These are phyloP conservation scores for Pollenia amentaria DNA, from an alignment of 2,888 invertebrate species.

Conservation along the genomic window DNA sequence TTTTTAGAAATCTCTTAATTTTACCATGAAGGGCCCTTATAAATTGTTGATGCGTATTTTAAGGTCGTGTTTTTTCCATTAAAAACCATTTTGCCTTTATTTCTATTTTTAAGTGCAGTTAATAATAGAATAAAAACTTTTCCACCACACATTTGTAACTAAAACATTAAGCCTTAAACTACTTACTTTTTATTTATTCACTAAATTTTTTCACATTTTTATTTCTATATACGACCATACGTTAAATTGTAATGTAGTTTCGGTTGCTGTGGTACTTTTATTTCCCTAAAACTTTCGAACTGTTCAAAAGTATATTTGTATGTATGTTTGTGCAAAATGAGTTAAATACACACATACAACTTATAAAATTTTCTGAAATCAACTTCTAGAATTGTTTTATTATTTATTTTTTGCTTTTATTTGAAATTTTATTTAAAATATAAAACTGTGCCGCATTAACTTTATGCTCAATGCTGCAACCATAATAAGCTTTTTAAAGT, in stretches of 20 bases:
- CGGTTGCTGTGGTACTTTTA: constrained; percentile 59
- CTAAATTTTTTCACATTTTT: constrained; percentile 11
- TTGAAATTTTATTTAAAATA: constrained; percentile 44
- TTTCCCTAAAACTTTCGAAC: constrained; percentile 57
- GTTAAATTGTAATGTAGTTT: constrained; percentile 59
- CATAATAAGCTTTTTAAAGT: constrained; percentile 49
- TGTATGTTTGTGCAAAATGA: constrained; percentile 1
- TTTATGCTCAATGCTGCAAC: constrained; percentile 34
- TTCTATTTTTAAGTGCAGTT: constrained; percentile 62
- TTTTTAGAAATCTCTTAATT: not conserved
- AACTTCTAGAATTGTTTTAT: constrained; percentile 36
- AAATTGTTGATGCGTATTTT: constrained; percentile 55
- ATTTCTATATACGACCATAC: constrained; percentile 23
- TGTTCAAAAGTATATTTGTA: constrained; percentile 24
- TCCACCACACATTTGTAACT: constrained; percentile 63
- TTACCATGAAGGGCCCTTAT: not conserved
- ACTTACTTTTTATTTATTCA: constrained; percentile 12
- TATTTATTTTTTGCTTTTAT: not conserved
- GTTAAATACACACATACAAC: constrained; percentile 28
- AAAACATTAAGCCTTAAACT: constrained; percentile 67
- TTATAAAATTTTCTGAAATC: constrained; percentile 27
- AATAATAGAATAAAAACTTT: constrained; percentile 62
- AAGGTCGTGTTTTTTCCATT: constrained; percentile 52
- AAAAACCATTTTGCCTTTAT: constrained; percentile 30
- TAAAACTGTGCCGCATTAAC: constrained; percentile 50